Evolutionary conservation across 2,113 vertebrate species (phyloP).

Genomic region (Amazona guildingii): DNA sequence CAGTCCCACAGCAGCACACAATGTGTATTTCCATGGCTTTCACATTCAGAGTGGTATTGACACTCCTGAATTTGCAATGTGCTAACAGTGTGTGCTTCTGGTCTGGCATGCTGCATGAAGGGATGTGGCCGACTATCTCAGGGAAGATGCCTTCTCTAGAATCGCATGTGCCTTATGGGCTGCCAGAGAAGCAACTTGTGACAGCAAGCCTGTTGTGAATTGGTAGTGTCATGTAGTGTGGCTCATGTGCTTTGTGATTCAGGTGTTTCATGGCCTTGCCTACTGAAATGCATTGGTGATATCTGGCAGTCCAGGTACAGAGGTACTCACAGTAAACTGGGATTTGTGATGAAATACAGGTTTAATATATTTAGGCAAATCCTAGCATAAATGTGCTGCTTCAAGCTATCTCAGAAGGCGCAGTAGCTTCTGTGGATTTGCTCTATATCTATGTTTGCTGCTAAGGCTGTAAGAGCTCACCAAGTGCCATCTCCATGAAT

Average conservation of each 20-base stretch:
- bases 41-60: neutral
- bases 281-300: neutral
- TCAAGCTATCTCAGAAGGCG: neutral
- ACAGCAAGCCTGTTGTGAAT: neutral
- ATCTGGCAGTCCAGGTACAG: neutral
- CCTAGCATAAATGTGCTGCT: neutral
- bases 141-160: neutral
- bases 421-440: fast-evolving
- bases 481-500: neutral
- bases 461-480: neutral
- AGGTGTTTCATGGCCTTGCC: neutral
- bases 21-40: neutral
- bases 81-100: neutral
- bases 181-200: neutral
- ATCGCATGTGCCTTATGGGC: neutral
- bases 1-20: neutral
- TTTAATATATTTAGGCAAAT: neutral
- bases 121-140: neutral
- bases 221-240: neutral
- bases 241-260: fast-evolving
- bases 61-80: neutral
- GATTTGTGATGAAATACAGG: neutral
- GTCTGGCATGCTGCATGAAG: neutral
- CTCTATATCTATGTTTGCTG: neutral
- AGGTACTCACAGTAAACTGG: neutral